A percentile compares a stretch with the other conserved stretches of the same genome.
Conservation (phyloP, 1,140 invertebrate species). For the Octopus sinensis region DNA sequence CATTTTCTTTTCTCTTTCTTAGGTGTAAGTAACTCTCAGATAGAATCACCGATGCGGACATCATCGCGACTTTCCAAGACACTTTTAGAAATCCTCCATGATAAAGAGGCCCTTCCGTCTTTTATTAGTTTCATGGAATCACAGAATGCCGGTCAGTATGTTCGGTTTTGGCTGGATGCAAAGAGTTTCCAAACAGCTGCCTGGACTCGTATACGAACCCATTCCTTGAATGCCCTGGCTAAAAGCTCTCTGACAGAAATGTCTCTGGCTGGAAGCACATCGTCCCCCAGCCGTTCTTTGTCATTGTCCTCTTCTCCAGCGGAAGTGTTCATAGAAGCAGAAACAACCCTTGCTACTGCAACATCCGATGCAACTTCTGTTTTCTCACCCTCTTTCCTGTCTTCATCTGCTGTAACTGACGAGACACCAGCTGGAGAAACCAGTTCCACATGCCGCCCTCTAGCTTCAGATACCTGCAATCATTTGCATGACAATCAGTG, state of each 20-base stretch:
- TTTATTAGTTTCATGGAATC: slow-evolving; percentile 74
- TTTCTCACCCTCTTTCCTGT: not conserved
- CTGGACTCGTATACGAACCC: slow-evolving; percentile 42
- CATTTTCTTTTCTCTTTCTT: too few relatives aligned
- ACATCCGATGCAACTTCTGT: not conserved
- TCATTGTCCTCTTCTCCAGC: not conserved
- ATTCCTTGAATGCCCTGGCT: slow-evolving; percentile 40
- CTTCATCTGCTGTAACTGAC: too few relatives aligned
- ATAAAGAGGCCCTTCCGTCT: slow-evolving; percentile 70
- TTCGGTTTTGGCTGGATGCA: slow-evolving; percentile 74
- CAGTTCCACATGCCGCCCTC: too few relatives aligned
- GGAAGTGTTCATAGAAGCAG: not conserved
- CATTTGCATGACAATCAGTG: too few relatives aligned
- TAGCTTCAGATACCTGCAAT: too few relatives aligned
- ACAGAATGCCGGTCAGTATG: slow-evolving; percentile 60
- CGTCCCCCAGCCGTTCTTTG: not conserved
- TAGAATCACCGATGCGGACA: slow-evolving; percentile 29
- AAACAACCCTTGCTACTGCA: not conserved
- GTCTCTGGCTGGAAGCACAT: not conserved
- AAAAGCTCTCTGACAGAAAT: slow-evolving; percentile 27
- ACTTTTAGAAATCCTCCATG: slow-evolving; percentile 66
- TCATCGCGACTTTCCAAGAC: slow-evolving; percentile 65
- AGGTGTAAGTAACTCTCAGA: too few relatives aligned
- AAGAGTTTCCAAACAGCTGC: slow-evolving; percentile 64
- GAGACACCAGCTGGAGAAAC: too few relatives aligned